Evolutionary conservation across 2,888 invertebrate genomes (phyloP).

Genomic region (Cryptocephalus primarius): DNA sequence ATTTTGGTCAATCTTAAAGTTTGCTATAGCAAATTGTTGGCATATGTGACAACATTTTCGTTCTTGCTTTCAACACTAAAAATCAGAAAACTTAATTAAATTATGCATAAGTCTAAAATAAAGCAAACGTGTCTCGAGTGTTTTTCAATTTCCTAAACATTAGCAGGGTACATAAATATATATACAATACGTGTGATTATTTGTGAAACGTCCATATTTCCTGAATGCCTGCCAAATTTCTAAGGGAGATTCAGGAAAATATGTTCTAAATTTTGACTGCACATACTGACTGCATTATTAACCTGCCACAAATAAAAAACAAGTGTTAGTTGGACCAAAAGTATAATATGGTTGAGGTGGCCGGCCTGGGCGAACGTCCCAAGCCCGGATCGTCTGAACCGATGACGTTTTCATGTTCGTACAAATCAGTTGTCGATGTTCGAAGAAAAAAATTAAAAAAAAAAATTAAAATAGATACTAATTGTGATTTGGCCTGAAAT

Average conservation of each 20-base stretch:
- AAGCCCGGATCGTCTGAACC: slow-evolving; percentile 10
- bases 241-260: slow-evolving; percentile 24
- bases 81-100: too few relatives aligned
- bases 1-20: too few relatives aligned
- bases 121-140: too few relatives aligned
- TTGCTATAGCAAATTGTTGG: slow-evolving; percentile 4
- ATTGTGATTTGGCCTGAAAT: slow-evolving; percentile 33
- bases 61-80: too few relatives aligned
- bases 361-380: not conserved
- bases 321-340: slow-evolving; percentile 32
- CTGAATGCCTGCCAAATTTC: slow-evolving; percentile 16
- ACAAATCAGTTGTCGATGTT: slow-evolving; percentile 21
- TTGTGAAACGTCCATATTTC: slow-evolving; percentile 28
- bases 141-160: slow-evolving; percentile 15
- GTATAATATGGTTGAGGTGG: slow-evolving; percentile 1
- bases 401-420: slow-evolving; percentile 23
- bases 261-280: slow-evolving; percentile 28
- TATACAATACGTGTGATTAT: slow-evolving; percentile 20
- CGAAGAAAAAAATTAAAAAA: slow-evolving; percentile 8
- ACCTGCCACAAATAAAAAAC: slow-evolving; percentile 29
- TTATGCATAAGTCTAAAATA: too few relatives aligned
- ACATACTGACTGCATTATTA: slow-evolving; percentile 29
- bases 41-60: not conserved
- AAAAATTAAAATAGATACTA: slow-evolving; percentile 21
- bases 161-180: slow-evolving; percentile 30